Conservation (phyloP, 2,888 invertebrate genomes). For the Odontocerum albicorne region DNA sequence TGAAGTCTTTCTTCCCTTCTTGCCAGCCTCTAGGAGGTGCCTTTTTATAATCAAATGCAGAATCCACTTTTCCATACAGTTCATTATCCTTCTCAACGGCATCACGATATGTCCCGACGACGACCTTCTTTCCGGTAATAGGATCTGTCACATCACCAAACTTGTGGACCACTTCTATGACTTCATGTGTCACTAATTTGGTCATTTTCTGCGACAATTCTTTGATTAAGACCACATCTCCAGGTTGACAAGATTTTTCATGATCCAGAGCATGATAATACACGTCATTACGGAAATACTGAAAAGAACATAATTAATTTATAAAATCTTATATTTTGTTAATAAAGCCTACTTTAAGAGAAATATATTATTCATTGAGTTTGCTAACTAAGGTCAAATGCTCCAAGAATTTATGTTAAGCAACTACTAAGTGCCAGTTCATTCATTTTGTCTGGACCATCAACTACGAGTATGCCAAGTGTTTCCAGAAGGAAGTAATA, state of each 20-base stretch:
- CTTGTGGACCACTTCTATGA: slow-evolving; percentile 78
- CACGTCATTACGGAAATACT: slow-evolving; percentile 79
- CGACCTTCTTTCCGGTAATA: slow-evolving; percentile 77
- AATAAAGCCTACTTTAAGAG: too few relatives aligned
- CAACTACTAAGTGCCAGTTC: too few relatives aligned
- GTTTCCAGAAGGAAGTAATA: too few relatives aligned
- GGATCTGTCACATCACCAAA: slow-evolving; percentile 87
- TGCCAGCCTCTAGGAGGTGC: slow-evolving; percentile 80
- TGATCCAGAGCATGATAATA: slow-evolving; percentile 80
- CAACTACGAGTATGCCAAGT: too few relatives aligned
- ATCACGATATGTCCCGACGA: slow-evolving; percentile 72
- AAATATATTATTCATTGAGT: too few relatives aligned
- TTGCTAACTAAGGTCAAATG: too few relatives aligned
- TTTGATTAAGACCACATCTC: slow-evolving; percentile 80
- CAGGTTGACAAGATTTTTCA: slow-evolving; percentile 72
- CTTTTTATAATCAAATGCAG: slow-evolving; percentile 73
- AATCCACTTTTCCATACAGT: slow-evolving; percentile 68
- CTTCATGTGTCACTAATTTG: slow-evolving; percentile 75
- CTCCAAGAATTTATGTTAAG: too few relatives aligned
- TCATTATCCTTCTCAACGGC: slow-evolving; percentile 67
- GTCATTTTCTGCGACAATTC: slow-evolving; percentile 72
- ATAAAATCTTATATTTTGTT: too few relatives aligned
- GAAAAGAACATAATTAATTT: too few relatives aligned
- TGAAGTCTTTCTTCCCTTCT: slow-evolving; percentile 80
- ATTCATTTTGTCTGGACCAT: too few relatives aligned